Evolutionary conservation across 1,140 invertebrate species (phyloP), one percentile per base, ranked within the genome.

Genomic region (Drosophila sulfurigaster): DNA sequence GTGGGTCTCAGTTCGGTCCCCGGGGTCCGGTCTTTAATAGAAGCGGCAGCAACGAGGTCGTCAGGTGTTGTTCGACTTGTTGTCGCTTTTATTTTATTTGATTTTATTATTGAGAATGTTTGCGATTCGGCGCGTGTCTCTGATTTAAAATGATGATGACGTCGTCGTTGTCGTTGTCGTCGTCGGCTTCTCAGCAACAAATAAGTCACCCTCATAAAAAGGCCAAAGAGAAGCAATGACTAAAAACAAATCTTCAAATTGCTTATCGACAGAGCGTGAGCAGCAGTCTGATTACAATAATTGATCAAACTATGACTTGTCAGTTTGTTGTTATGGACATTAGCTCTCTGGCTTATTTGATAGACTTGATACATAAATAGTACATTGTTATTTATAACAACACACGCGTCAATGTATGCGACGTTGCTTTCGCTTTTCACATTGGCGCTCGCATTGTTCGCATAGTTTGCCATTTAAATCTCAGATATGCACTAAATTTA

Each of bases 401-500:
- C 43, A 57, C 52, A 48, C 54, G 30, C 20, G 35, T 38, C 35
- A 38, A 38, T 38, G 8, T 38, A 52, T 45, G 15, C 32, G 41
- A n/a, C 28, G 11, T 15, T 51, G 52, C 82, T 85, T 85, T 86
- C 82, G 85, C 78, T 85, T 85, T 85, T 86, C 67, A 71, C 67
- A 51, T 35, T 54, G 46, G n/a, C 72, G 70, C 62, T 76, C 74
- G 85, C 83, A 88, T 88, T 89, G 78, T 68, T 72, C 43, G 56
- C 81, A 88, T 88, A 78, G 76, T 88, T 89, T 75, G 85, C 74
- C 83, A 88, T 88, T 88, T 83, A 72, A 86, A 86, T 68, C 74
- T 57, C 43, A 78, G 70, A 71, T 72, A n/a, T 70, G 75, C 70
- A 83, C 83, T 87, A 82, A 88, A 87, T 88, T 83, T 83, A 89